These are phyloP conservation scores for Luperina testacea DNA, from an alignment of 2,888 invertebrate species.

Conservation along the genomic window DNA sequence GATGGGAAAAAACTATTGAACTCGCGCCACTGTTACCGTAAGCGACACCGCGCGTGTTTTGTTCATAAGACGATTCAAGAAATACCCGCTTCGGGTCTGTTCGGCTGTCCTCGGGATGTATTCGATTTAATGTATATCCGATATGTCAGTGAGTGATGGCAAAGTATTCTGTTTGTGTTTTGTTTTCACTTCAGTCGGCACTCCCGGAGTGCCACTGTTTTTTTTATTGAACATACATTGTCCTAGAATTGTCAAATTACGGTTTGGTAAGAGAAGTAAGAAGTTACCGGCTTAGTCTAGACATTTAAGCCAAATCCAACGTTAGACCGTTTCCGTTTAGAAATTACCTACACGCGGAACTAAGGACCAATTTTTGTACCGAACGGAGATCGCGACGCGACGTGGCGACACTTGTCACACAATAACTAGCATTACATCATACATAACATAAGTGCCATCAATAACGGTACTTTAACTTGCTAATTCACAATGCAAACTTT, in stretches of 20 bases:
- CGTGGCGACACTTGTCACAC: not conserved
- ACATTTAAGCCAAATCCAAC: not conserved
- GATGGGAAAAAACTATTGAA: too few species aligned
- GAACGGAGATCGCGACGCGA: not conserved
- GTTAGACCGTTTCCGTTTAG: not conserved
- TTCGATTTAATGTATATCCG: too few species aligned
- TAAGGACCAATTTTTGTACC: not conserved
- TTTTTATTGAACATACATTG: not conserved
- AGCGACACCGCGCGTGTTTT: too few species aligned
- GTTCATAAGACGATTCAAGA: too few species aligned
- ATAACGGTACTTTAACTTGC: not conserved
- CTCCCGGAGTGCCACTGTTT: too few species aligned
- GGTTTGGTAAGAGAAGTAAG: too few species aligned
- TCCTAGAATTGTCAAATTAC: not conserved
- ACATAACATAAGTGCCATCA: not conserved
- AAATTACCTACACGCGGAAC: not conserved
- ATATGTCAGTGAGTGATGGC: too few species aligned
- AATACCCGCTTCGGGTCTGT: too few species aligned
- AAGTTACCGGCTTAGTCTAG: not conserved
- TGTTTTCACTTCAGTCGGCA: too few species aligned
- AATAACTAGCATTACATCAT: not conserved
- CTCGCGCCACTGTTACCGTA: too few species aligned
- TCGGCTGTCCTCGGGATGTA: too few species aligned
- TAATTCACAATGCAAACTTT: conserved; percentile 24
- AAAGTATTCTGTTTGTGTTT: too few species aligned